phyloP scores from a whole-genome alignment of 37 sponge, comb jelly and placozoan genomes.

The Petrosia ficiformis region DNA sequence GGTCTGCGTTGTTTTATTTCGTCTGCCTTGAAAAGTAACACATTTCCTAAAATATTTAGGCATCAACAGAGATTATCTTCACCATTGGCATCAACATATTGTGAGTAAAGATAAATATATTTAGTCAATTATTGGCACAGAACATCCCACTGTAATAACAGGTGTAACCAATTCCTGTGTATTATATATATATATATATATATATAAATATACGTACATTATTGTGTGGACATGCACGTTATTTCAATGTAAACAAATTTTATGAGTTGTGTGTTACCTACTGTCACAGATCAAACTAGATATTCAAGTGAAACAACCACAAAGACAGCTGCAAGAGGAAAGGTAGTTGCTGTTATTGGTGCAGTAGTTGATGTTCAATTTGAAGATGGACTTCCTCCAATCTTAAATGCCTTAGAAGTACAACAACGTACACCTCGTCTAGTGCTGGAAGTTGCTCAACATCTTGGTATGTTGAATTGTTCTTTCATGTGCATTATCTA shows the following conservation, averaged over 20 bases:
- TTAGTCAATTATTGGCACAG: too few relatives aligned
- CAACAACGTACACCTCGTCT: constrained; percentile 72
- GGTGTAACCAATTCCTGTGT: too few relatives aligned
- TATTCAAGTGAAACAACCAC: constrained; percentile 22
- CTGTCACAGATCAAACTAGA: constrained; percentile 33
- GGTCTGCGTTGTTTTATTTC: constrained; percentile 22
- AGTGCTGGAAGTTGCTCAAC: constrained; percentile 95
- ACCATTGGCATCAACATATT: constrained; percentile 20
- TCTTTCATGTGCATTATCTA: background rate
- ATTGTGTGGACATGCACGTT: too few relatives aligned
- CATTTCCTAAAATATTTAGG: constrained; percentile 18
- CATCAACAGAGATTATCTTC: constrained; percentile 9
- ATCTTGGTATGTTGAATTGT: constrained; percentile 78
- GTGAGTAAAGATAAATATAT: constrained; percentile 31
- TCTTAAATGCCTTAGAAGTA: constrained; percentile 95
- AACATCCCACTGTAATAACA: too few relatives aligned
- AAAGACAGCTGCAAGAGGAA: constrained; percentile 46
- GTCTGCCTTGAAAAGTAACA: constrained; percentile 5
- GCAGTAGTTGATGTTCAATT: constrained; percentile 99
- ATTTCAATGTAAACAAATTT: background rate
- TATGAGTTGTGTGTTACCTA: background rate
- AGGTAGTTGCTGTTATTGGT: constrained; percentile 95
- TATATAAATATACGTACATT: too few relatives aligned
- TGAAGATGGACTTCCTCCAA: constrained; percentile 95
- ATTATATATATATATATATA: too few relatives aligned